Evolutionary conservation across 2,888 invertebrate species (phyloP), one percentile per base, ranked within the genome.

Genomic region (Drosophila recens): DNA sequence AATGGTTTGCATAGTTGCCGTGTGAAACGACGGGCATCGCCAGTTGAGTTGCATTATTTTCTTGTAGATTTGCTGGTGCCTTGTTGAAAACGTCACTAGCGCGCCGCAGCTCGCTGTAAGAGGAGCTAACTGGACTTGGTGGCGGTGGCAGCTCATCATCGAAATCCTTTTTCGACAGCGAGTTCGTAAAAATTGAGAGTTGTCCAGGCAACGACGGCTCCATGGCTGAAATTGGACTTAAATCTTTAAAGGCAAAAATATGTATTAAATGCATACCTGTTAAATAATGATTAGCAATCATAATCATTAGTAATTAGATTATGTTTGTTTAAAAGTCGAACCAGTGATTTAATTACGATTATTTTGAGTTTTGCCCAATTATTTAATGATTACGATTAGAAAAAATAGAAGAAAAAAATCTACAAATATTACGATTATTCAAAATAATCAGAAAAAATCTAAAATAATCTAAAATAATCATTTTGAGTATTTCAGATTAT

Each of bases 101-200:
- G 75, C 97, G 94, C 59, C 96, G 94, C 64, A 97, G 93, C 93
- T 97, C 97, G 90, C 97, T 97, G 88, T 97, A 98, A 81, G 97
- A 97, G 3, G 97, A 97, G 87, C 97, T 97, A 0, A 97, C 97
- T 2, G 97, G 97, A 71, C 97, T 97, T 9, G 97, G 97, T 6
- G 97, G 97, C 20, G 97, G 96, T 64, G 96, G 94, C 73, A 96
- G 93, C 84, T 96, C 96, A 75, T 97, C 96, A 57, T 93, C 93
- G 38, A 89, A 45, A 10, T 86, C 75, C 27, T 82, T 75, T 17
- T 72, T 82, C 11, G 34, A 33, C 11, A 63, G 33, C n/a, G 58
- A 40, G 8, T 56, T 58, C 3, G 69, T 85, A 49, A 67, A 79
- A 52, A 89, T 69, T 1, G 68, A 77, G 8, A 93, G 92, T 15